phyloP scores from a whole-genome alignment of 2,888 invertebrate species.

The Plagiodera versicolora region DNA sequence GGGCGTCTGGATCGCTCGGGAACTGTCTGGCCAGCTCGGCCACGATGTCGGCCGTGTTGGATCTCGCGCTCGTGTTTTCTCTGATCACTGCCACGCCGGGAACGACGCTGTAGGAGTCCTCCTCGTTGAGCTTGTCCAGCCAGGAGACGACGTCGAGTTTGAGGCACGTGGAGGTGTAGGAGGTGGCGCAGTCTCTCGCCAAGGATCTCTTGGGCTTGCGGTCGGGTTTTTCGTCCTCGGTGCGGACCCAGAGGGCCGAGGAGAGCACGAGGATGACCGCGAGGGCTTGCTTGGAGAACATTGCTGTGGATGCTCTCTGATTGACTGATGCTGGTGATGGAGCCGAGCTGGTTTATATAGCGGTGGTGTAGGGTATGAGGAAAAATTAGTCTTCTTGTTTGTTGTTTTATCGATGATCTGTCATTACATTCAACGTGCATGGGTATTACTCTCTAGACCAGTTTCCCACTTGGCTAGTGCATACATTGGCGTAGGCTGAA shows the following conservation, averaged over 20 bases:
- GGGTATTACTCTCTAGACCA: constrained; percentile 34
- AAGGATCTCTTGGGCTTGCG: constrained; percentile 44
- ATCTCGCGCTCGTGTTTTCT: constrained; percentile 58
- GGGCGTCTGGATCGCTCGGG: constrained; percentile 74
- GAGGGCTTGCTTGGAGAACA: constrained; percentile 33
- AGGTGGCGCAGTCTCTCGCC: constrained; percentile 59
- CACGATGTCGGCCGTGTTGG: constrained; percentile 69
- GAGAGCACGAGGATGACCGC: constrained; percentile 26
- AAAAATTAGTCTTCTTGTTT: constrained; percentile 33
- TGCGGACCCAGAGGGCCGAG: constrained; percentile 17
- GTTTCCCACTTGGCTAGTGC: constrained; percentile 20
- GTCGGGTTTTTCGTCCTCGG: constrained; percentile 27
- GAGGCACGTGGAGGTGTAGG: constrained; percentile 73
- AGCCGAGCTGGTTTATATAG: constrained; percentile 36
- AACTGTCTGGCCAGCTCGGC: constrained; percentile 75
- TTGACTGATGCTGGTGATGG: constrained; percentile 26
- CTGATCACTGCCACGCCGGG: constrained; percentile 77
- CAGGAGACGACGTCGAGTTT: constrained; percentile 78
- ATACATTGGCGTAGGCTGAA: constrained; percentile 15
- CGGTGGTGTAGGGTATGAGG: constrained; percentile 39
- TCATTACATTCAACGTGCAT: constrained; percentile 31
- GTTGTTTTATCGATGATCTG: constrained; percentile 31
- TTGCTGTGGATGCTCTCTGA: constrained; percentile 28
- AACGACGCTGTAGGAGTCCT: constrained; percentile 68
- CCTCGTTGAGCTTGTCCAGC: constrained; percentile 72